Percentiles rank a stretch among this genome's conserved stretches.
Evolutionary conservation across 2,797 vertebrate genomes (phyloP).

Genomic region (Gallinago nigripennis): DNA sequence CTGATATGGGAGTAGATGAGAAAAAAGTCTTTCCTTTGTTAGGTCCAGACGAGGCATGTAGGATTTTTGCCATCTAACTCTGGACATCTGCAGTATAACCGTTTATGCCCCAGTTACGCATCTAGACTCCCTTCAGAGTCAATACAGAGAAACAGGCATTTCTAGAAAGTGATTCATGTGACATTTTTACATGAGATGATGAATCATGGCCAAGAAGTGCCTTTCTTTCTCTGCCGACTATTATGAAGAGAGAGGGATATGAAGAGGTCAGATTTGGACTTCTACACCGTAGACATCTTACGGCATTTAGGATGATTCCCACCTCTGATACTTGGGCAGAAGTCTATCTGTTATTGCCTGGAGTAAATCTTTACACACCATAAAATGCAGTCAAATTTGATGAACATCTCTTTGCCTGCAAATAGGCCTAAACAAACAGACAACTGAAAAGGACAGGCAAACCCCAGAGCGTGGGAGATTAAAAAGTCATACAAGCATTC

Average conservation of each 20-base stretch:
- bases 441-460: not conserved
- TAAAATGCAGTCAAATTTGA: constrained; percentile 18
- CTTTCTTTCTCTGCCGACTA: not conserved
- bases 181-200: constrained; percentile 14
- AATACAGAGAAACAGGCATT: not conserved
- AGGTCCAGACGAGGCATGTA: not conserved
- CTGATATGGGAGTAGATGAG: not conserved
- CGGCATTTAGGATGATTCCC: not conserved
- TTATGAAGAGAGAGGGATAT: not conserved
- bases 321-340: not conserved
- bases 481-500: not conserved
- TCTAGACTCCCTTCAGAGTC: not conserved
- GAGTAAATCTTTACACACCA: not conserved
- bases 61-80: not conserved
- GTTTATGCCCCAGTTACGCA: not conserved
- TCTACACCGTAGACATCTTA: not conserved
- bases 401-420: not conserved
- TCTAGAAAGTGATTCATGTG: not conserved
- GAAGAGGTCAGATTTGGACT: constrained; percentile 4
- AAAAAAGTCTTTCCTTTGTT: not conserved
- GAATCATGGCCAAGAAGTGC: not conserved
- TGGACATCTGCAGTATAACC: not conserved
- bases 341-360: not conserved
- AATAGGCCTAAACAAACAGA: not conserved
- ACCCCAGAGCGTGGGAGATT: not conserved